phyloP scores from a whole-genome alignment of 2,888 invertebrate genomes.

The Troides aeacus region DNA sequence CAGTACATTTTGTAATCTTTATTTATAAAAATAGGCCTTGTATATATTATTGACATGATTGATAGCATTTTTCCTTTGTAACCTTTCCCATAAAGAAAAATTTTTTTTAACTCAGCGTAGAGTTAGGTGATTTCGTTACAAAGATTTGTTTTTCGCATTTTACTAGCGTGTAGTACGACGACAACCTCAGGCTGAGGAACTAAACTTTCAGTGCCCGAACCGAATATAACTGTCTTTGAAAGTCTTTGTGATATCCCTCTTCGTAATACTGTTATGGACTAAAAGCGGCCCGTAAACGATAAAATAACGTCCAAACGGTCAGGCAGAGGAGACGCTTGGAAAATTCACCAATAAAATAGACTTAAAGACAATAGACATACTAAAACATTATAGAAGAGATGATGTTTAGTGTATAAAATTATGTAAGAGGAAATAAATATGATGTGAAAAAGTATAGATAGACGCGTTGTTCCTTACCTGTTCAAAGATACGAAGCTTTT shows the following conservation, averaged over 20 bases:
- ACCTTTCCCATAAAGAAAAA: not conserved
- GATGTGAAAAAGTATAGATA: not conserved
- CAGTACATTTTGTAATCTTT: no score
- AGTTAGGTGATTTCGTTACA: not conserved
- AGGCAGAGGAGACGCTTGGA: constrained; percentile 17
- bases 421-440: no score
- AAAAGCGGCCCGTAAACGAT: constrained; percentile 37
- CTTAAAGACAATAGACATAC: not conserved
- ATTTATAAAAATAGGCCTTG: no score
- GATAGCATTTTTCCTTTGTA: not conserved
- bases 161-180: not conserved
- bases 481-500: not conserved
- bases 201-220: constrained; percentile 12
- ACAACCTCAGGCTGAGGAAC: constrained; percentile 4
- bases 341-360: constrained; percentile 17
- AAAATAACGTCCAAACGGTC: constrained; percentile 29
- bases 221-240: constrained; percentile 39
- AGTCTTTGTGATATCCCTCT: constrained; percentile 41
- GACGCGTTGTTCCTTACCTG: not conserved
- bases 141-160: constrained; percentile 7
- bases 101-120: not conserved
- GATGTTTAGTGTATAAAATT: not conserved
- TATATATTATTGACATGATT: not conserved
- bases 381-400: not conserved
- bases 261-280: constrained; percentile 45